Evolutionary conservation across 2,797 vertebrate genomes (phyloP).

Genomic region (Rousettus madagascariensis): DNA sequence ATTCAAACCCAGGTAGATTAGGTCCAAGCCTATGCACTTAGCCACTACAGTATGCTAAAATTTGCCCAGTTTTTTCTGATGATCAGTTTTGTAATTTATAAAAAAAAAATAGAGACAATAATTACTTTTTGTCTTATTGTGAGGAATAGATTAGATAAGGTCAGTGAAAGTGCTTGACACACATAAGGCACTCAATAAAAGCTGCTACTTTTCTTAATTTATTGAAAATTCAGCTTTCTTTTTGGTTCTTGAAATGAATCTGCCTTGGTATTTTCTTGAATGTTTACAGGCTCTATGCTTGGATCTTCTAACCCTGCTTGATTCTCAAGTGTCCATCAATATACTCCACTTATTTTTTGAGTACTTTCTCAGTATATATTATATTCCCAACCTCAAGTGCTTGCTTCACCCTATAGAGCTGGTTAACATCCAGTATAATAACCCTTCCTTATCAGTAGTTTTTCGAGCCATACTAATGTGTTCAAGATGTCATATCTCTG

Average conservation of each 20-base stretch:
- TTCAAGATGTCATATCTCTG: neutral
- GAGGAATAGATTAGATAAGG: neutral
- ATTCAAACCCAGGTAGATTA: neutral
- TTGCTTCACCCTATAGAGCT: neutral
- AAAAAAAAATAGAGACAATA: neutral
- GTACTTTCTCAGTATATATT: neutral
- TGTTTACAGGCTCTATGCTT: neutral
- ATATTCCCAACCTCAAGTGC: neutral
- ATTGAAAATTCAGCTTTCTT: neutral
- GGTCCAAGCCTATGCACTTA: neutral
- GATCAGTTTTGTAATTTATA: neutral
- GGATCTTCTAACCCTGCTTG: neutral
- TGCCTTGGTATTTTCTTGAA: neutral
- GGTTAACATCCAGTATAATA: neutral
- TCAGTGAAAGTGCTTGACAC: neutral
- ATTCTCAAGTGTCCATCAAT: neutral
- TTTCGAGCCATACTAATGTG: neutral
- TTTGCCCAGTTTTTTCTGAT: conserved; percentile 21
- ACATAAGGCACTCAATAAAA: neutral
- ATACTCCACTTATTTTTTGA: neutral
- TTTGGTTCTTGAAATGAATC: neutral
- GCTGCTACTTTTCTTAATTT: neutral
- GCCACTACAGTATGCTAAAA: neutral
- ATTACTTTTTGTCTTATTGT: neutral
- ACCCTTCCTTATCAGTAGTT: neutral